phyloP scores from a whole-genome alignment of 2,113 vertebrate species.

The Leptodactylus fuscus region DNA sequence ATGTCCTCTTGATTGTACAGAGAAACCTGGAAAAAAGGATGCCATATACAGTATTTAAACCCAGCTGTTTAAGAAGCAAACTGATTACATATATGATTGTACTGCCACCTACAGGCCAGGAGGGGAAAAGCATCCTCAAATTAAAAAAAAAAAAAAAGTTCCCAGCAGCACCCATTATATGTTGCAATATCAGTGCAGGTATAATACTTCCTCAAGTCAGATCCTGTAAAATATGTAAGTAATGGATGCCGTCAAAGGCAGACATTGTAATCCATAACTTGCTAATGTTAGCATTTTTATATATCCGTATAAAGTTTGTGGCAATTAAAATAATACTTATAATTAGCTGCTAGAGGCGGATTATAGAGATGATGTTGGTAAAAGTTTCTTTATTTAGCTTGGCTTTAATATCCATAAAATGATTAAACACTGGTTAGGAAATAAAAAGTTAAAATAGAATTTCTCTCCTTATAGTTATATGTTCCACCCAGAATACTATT shows the following conservation, averaged over 20 bases:
- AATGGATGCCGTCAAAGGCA: not conserved
- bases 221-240: not conserved
- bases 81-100: too few relatives aligned
- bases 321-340: not conserved
- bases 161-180: not conserved
- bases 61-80: too few relatives aligned
- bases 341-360: not conserved
- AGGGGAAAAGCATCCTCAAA: not conserved
- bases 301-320: not conserved
- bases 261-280: not conserved
- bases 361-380: not conserved
- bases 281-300: slow-evolving; percentile 1
- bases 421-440: not conserved
- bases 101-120: not conserved
- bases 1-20: not conserved
- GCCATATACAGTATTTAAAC: not conserved
- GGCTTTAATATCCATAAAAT: not conserved
- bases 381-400: not conserved
- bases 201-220: not conserved
- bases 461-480: not conserved
- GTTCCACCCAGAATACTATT: not conserved
- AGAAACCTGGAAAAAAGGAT: too few relatives aligned
- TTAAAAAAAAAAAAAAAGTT: not conserved
- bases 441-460: not conserved
- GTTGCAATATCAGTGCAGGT: not conserved